Conservation (phyloP, 2,888 invertebrate genomes). For the Disparrhopalites patrizii region DNA sequence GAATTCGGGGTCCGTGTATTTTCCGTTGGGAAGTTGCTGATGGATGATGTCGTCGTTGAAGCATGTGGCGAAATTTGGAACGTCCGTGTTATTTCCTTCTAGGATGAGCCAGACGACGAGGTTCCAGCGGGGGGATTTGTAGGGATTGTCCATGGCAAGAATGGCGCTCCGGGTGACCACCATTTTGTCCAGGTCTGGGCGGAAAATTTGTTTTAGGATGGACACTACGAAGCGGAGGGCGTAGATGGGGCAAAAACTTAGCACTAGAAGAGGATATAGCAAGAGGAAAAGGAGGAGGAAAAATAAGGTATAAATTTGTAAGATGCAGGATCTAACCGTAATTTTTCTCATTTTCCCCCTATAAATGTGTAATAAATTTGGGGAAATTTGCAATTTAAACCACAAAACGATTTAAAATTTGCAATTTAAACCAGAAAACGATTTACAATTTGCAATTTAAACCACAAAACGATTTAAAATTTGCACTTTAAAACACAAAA, state of each 20-base stretch:
- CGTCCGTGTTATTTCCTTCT: conserved; percentile 33
- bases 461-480: too few relatives aligned
- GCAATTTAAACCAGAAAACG: too few relatives aligned
- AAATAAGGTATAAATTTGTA: too few relatives aligned
- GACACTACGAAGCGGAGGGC: conserved; percentile 32
- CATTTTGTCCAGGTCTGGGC: conserved; percentile 36
- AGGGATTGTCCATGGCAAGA: conserved; percentile 33
- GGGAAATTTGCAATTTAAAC: too few relatives aligned
- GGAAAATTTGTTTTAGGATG: conserved; percentile 20
- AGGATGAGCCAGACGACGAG: conserved; percentile 38
- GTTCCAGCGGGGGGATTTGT: conserved; percentile 35
- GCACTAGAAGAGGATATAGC: conserved; percentile 13
- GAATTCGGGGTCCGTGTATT: conserved; percentile 36
- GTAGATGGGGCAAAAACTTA: conserved; percentile 30
- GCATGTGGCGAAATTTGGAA: conserved; percentile 28
- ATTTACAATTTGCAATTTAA: too few relatives aligned
- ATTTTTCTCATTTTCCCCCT: too few relatives aligned
- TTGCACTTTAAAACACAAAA: too few relatives aligned
- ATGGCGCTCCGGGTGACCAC: conserved; percentile 40
- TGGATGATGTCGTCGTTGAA: conserved; percentile 31
- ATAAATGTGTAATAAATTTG: too few relatives aligned
- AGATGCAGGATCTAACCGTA: too few relatives aligned
- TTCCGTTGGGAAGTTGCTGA: conserved; percentile 19
- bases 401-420: too few relatives aligned
- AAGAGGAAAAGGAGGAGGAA: conserved; percentile 28